Conservation (phyloP, 1,140 invertebrate genomes). For the Uloborus diversus region DNA sequence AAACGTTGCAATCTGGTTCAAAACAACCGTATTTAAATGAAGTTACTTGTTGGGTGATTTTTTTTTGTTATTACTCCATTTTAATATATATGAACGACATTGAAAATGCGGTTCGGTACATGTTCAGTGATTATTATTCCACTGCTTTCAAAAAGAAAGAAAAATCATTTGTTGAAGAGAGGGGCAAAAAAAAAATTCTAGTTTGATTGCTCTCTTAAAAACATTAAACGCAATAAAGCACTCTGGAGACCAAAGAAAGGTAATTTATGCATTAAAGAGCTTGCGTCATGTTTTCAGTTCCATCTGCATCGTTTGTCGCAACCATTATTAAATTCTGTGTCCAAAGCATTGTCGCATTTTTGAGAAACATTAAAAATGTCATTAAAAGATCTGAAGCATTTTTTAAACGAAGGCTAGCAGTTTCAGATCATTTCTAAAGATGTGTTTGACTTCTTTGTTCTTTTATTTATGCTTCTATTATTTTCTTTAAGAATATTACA, state of each 20-base stretch:
- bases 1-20: slow-evolving; percentile 16
- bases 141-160: neutral
- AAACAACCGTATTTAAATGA: slow-evolving; percentile 46
- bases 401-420: no score
- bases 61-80: slow-evolving; percentile 11
- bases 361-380: slow-evolving; percentile 24
- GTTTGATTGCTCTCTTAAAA: slow-evolving; percentile 24
- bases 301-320: neutral
- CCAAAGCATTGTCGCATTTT: neutral
- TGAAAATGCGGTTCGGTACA: slow-evolving; percentile 15
- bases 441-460: no score
- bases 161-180: slow-evolving; percentile 18
- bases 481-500: no score
- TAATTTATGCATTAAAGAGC: slow-evolving; percentile 22
- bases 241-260: neutral
- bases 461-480: no score
- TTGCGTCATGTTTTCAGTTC: neutral
- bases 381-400: slow-evolving; percentile 7
- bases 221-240: slow-evolving; percentile 35
- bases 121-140: neutral
- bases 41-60: slow-evolving; percentile 36
- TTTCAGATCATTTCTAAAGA: no score
- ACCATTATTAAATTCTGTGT: slow-evolving; percentile 16
- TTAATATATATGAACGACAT: slow-evolving; percentile 37
- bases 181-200: slow-evolving; percentile 20